A percentile compares a stretch with the other conserved stretches of the same genome.
Conservation (phyloP, 2,888 invertebrate genomes). For the Cheilosia vernalis region DNA sequence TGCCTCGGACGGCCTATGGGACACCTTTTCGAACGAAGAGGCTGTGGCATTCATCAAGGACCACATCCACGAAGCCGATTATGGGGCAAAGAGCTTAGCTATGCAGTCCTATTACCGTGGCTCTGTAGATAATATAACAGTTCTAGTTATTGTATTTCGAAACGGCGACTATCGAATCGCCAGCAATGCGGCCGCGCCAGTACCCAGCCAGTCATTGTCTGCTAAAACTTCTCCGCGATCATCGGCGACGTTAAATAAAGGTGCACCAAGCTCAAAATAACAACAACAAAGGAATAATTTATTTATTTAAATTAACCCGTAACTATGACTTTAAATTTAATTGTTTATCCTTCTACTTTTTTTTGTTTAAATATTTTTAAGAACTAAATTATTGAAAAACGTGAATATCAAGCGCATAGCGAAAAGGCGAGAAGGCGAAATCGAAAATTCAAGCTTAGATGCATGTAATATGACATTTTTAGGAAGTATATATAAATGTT, state of each 20-base stretch:
- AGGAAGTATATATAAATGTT: constrained; percentile 3
- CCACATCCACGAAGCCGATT: constrained; percentile 92
- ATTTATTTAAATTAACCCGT: constrained; percentile 44
- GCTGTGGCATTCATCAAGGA: constrained; percentile 95
- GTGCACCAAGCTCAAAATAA: constrained; percentile 67
- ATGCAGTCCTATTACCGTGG: constrained; percentile 96
- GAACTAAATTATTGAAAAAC: constrained; percentile 62
- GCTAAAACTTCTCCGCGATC: constrained; percentile 2
- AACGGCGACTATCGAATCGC: constrained; percentile 83
- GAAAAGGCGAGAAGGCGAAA: constrained; percentile 18
- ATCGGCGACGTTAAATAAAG: constrained; percentile 51
- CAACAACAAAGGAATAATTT: constrained; percentile 35
- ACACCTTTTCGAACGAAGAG: constrained; percentile 97
- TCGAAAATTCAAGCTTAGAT: constrained; percentile 34
- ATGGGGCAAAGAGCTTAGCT: constrained; percentile 95
- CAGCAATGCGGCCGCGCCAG: constrained; percentile 55
- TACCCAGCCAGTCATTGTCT: constrained; percentile 37
- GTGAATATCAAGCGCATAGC: constrained; percentile 27
- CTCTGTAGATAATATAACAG: constrained; percentile 97
- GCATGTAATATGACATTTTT: constrained; percentile 41
- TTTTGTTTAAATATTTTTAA: constrained; percentile 39
- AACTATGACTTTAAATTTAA: constrained; percentile 30
- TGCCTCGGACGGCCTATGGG: constrained; percentile 98
- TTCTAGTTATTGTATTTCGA: constrained; percentile 93
- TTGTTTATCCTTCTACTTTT: constrained; percentile 33